Percentiles rank a stretch among this genome's conserved stretches.
Conservation (phyloP, 2,797 vertebrate genomes). For the Erpetoichthys calabaricus region DNA sequence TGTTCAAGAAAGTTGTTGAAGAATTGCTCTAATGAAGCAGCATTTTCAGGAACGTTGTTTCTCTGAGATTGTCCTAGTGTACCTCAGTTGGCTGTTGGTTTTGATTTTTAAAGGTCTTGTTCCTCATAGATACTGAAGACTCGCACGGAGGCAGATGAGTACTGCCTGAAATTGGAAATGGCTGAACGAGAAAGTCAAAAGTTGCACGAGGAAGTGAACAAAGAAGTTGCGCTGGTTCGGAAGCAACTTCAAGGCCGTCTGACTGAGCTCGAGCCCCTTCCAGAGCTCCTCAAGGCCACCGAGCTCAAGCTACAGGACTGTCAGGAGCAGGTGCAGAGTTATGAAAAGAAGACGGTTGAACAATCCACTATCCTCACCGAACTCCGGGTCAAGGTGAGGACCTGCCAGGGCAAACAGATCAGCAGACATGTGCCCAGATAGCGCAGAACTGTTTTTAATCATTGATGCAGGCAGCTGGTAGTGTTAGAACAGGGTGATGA, state of each 20-base stretch:
- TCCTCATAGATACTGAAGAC: slow-evolving; percentile 60
- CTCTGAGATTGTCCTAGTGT: no score
- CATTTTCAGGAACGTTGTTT: no score
- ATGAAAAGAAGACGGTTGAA: slow-evolving; percentile 62
- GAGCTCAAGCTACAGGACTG: slow-evolving; percentile 67
- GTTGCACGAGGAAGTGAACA: slow-evolving; percentile 52
- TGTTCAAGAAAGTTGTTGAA: no score
- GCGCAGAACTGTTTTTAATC: no score
- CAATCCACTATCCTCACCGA: slow-evolving; percentile 60
- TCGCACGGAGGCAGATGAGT: slow-evolving; percentile 62
- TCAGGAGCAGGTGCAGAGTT: slow-evolving; percentile 55
- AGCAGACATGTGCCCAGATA: no score
- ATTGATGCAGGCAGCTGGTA: no score
- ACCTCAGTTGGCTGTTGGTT: no score
- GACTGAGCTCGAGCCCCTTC: slow-evolving; percentile 69
- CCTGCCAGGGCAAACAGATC: slow-evolving; percentile 30
- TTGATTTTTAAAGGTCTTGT: no score
- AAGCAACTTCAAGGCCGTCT: slow-evolving; percentile 56
- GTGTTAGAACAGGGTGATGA: no score
- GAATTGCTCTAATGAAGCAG: no score
- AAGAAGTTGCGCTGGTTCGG: slow-evolving; percentile 60
- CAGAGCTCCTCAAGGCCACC: slow-evolving; percentile 57
- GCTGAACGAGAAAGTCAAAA: slow-evolving; percentile 54
- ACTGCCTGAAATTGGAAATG: slow-evolving; percentile 49
- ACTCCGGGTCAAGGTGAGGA: slow-evolving; percentile 70